These are phyloP conservation scores for Pogonophryne albipinna DNA, from an alignment of 2,797 vertebrate genomes.

Conservation along the genomic window DNA sequence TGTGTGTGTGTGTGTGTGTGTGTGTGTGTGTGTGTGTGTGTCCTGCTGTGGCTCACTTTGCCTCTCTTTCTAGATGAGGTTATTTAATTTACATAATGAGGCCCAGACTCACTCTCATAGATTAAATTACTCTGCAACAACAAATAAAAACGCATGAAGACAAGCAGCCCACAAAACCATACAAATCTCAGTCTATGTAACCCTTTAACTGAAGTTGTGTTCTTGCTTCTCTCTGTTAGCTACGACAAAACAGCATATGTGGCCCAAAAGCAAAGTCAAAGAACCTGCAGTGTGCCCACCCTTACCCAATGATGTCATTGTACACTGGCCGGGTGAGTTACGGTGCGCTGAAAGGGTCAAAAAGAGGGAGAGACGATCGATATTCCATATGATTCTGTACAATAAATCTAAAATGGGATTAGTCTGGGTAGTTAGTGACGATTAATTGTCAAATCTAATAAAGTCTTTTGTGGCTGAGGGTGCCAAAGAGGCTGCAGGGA, in stretches of 20 bases:
- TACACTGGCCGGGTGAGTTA: constrained; percentile 72
- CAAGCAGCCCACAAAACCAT: constrained; percentile 55
- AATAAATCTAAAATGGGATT: constrained; percentile 78
- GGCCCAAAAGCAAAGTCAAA: constrained; percentile 42
- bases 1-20: constrained; percentile 31
- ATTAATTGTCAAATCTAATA: constrained; percentile 86
- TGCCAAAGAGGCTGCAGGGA: constrained; percentile 77
- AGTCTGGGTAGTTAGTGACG: constrained; percentile 80
- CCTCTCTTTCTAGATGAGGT: constrained; percentile 78
- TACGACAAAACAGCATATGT: constrained; percentile 32
- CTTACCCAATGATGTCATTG: constrained; percentile 76
- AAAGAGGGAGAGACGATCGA: constrained; percentile 72
- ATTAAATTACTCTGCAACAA: constrained; percentile 83
- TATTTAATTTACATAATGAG: constrained; percentile 85
- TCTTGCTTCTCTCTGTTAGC: neutral
- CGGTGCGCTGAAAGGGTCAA: constrained; percentile 75
- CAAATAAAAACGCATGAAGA: constrained; percentile 78
- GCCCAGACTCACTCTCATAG: constrained; percentile 78
- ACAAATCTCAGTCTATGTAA: constrained; percentile 55
- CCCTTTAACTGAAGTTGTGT: constrained; percentile 31
- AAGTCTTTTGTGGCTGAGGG: constrained; percentile 69
- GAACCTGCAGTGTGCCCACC: constrained; percentile 41
- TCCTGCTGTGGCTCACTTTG: constrained; percentile 70
- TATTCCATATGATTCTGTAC: constrained; percentile 74
- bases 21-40: constrained; percentile 20